Evolutionary conservation across 2,888 invertebrate genomes (phyloP).

Genomic region (Cantharis rustica): DNA sequence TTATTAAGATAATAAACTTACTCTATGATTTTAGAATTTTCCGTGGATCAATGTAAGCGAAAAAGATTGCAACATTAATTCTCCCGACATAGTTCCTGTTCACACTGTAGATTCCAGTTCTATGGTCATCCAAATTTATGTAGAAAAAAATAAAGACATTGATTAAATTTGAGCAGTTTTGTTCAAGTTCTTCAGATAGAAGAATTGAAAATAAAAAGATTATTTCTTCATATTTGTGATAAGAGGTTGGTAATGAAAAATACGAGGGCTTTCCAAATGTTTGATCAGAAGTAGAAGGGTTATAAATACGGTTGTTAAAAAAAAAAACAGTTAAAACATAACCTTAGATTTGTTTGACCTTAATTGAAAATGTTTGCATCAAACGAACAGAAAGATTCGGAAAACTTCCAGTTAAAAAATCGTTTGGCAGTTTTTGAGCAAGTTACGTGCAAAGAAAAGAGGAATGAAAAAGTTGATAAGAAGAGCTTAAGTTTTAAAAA

Average conservation of each 20-base stretch:
- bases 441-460: constrained; percentile 42
- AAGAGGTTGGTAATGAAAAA: background rate
- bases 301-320: too few species aligned
- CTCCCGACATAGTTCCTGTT: constrained; percentile 55
- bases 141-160: constrained; percentile 41
- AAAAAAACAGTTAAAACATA: background rate
- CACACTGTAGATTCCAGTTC: constrained; percentile 54
- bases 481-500: constrained; percentile 30
- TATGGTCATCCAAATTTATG: constrained; percentile 51
- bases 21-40: constrained; percentile 52
- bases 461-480: constrained; percentile 17
- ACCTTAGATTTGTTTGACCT: background rate
- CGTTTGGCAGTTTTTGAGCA: constrained; percentile 51
- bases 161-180: background rate
- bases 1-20: constrained; percentile 13
- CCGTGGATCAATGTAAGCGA: constrained; percentile 57
- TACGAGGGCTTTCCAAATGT: background rate
- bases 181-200: background rate
- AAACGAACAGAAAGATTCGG: constrained; percentile 1
- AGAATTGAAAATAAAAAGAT: background rate
- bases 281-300: background rate
- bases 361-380: background rate
- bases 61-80: constrained; percentile 38
- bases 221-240: background rate
- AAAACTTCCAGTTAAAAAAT: constrained; percentile 36